These are phyloP conservation scores for Brachionus plicatilis DNA, from an alignment of 1,140 invertebrate genomes.

Conservation along the genomic window DNA sequence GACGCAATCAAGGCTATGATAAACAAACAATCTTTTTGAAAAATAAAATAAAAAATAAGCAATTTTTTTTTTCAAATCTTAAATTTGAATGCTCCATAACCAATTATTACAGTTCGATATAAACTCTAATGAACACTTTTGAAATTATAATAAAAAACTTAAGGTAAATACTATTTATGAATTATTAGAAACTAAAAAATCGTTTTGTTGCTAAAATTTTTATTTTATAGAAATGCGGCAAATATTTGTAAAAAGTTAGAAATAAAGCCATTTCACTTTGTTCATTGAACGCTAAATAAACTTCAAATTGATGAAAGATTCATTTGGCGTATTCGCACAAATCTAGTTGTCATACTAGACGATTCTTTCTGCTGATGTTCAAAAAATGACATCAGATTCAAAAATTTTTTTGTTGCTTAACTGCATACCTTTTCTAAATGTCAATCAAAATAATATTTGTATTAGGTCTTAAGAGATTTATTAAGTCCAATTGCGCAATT, in stretches of 20 bases:
- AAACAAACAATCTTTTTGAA: not conserved
- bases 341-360: not conserved
- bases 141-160: constrained; percentile 11
- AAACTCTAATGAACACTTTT: not conserved
- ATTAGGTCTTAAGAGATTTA: not conserved
- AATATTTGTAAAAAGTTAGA: not conserved
- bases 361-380: not conserved
- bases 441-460: not conserved
- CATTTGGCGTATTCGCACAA: too few relatives aligned
- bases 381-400: not conserved
- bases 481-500: not conserved
- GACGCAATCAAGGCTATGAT: not conserved
- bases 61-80: not conserved
- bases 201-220: not conserved
- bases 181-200: not conserved
- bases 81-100: not conserved
- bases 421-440: not conserved
- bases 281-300: not conserved
- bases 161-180: constrained; percentile 19
- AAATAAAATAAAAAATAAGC: not conserved
- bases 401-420: not conserved
- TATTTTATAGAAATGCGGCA: not conserved
- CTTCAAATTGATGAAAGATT: not conserved
- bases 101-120: not conserved
- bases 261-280: not conserved